Conservation (phyloP, 2,888 invertebrate genomes). For the Tetanocera ferruginea region DNA sequence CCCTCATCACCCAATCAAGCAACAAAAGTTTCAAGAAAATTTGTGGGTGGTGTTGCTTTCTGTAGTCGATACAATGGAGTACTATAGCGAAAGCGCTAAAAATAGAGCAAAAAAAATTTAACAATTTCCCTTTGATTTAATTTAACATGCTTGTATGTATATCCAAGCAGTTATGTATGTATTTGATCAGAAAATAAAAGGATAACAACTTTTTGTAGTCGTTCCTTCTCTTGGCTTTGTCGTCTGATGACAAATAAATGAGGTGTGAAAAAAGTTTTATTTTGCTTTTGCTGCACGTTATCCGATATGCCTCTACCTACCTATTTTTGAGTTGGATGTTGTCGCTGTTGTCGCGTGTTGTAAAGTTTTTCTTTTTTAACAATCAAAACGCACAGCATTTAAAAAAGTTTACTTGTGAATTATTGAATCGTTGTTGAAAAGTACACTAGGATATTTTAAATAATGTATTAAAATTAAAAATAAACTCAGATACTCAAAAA, state of each 20-base stretch:
- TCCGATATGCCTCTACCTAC: too few species aligned
- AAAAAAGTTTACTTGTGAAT: too few species aligned
- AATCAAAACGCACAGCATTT: too few species aligned
- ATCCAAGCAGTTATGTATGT: background rate
- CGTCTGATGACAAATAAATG: constrained; percentile 22
- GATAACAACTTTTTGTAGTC: background rate
- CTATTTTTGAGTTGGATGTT: background rate
- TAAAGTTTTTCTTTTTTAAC: background rate
- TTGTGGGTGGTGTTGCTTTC: too few species aligned
- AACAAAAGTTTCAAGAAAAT: background rate
- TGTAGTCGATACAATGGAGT: too few species aligned
- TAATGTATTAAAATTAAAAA: too few species aligned
- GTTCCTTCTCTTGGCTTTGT: background rate
- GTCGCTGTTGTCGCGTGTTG: background rate
- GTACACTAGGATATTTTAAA: too few species aligned
- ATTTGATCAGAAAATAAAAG: constrained; percentile 16
- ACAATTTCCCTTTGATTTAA: constrained; percentile 13
- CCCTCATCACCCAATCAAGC: background rate
- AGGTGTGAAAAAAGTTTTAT: constrained; percentile 23
- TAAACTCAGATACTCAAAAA: too few species aligned
- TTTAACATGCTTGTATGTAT: background rate
- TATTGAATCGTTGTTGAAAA: too few species aligned
- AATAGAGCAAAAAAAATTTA: constrained; percentile 4
- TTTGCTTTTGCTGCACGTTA: background rate
- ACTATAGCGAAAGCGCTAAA: background rate